Conservation (phyloP, 2,113 vertebrate genomes). For the Cepphus grylle region DNA sequence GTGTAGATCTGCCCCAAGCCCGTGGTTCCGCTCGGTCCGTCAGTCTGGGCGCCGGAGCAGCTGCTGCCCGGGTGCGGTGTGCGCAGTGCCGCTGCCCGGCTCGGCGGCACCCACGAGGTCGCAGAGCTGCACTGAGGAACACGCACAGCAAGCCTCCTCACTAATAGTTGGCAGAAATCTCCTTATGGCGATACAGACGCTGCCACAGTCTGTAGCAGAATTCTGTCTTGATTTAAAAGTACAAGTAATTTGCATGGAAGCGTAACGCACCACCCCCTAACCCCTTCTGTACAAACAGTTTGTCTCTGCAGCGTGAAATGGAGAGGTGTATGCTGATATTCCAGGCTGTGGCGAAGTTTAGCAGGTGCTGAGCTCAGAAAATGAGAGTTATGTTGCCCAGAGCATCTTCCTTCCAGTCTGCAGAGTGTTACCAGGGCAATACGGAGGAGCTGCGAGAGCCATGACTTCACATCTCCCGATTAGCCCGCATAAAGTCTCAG, state of each 20-base stretch:
- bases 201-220: neutral
- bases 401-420: neutral
- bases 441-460: neutral
- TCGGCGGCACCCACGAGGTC: neutral
- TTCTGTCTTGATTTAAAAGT: neutral
- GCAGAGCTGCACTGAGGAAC: neutral
- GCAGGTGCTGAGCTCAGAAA: neutral
- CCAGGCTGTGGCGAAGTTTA: neutral
- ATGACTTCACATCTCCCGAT: neutral
- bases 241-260: neutral
- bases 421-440: neutral
- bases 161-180: neutral
- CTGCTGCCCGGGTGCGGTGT: neutral
- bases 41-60: neutral
- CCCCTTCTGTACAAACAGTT: neutral
- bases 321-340: neutral
- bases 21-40: neutral
- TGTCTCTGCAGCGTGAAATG: neutral
- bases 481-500: neutral
- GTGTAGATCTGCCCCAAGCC: neutral
- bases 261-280: neutral
- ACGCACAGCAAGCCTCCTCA: neutral
- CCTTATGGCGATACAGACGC: neutral
- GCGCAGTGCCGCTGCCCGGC: fast-evolving
- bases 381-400: neutral